Conservation (phyloP, 1,140 invertebrate species). For the Drosophila burlai region DNA sequence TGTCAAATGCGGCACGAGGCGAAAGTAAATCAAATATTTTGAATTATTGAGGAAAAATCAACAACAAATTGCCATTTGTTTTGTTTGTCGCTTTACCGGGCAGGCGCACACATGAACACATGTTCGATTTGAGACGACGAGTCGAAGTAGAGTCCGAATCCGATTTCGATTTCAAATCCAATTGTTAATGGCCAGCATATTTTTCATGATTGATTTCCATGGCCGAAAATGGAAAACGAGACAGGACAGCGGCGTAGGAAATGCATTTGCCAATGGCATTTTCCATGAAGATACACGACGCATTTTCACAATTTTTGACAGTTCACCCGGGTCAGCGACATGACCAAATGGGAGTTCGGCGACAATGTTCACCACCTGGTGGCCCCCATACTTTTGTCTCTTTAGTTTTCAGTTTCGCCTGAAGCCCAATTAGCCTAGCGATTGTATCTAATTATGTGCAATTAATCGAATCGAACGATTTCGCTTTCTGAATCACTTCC, state of each 20-base stretch:
- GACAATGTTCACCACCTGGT: constrained; percentile 11
- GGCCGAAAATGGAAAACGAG: constrained; percentile 52
- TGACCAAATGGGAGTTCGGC: constrained; percentile 21
- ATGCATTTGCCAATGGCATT: constrained; percentile 32
- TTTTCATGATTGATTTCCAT: constrained; percentile 73
- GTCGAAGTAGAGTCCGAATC: constrained; percentile 40
- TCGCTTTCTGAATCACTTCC: constrained; percentile 18
- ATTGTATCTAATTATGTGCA: constrained; percentile 39
- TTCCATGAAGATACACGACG: constrained; percentile 30
- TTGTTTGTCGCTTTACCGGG: constrained; percentile 28
- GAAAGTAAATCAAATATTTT: constrained; percentile 65
- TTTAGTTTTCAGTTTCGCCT: constrained; percentile 18
- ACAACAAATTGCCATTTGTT: constrained; percentile 54
- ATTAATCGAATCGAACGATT: constrained; percentile 33
- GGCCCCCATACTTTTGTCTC: constrained; percentile 14
- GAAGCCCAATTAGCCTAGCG: constrained; percentile 31
- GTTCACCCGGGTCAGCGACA: constrained; percentile 33
- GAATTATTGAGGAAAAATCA: constrained; percentile 70
- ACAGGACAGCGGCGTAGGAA: constrained; percentile 19
- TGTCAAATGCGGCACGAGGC: constrained; percentile 48
- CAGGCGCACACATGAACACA: constrained; percentile 17
- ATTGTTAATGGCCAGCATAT: constrained; percentile 70
- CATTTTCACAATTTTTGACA: constrained; percentile 45
- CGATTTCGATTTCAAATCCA: constrained; percentile 65
- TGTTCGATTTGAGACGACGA: constrained; percentile 3